These are phyloP conservation scores for Melanerpes formicivorus DNA, from an alignment of 2,113 vertebrate genomes.

Conservation along the genomic window DNA sequence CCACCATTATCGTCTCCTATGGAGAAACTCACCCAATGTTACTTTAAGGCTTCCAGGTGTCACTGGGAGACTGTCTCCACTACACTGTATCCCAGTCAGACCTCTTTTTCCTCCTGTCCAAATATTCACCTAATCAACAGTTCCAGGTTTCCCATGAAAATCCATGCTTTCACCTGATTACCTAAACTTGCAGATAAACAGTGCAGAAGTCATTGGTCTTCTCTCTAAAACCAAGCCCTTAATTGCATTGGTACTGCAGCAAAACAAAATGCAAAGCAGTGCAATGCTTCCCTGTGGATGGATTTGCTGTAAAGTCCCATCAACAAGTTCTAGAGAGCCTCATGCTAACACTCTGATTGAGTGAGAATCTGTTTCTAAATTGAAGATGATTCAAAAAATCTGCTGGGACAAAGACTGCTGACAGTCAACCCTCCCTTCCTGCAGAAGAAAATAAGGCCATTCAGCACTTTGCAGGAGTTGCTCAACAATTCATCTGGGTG, in stretches of 20 bases:
- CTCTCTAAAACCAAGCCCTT: neutral
- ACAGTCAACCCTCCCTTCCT: slow-evolving; percentile 13
- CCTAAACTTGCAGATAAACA: neutral
- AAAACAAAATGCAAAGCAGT: neutral
- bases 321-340: neutral
- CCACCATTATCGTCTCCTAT: neutral
- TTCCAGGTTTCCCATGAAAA: neutral
- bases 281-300: rapidly evolving
- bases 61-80: neutral
- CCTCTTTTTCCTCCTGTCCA: rapidly evolving
- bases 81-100: neutral
- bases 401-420: neutral
- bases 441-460: slow-evolving; percentile 12
- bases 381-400: neutral
- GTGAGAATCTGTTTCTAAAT: neutral
- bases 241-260: neutral
- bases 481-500: neutral
- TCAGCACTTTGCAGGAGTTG: slow-evolving; percentile 29
- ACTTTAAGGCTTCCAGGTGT: neutral
- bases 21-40: neutral
- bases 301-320: neutral
- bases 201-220: neutral
- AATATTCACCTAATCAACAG: neutral
- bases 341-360: neutral
- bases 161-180: neutral